phyloP scores from a whole-genome alignment of 1,140 invertebrate genomes.

The Diplogasteroides magnus region DNA sequence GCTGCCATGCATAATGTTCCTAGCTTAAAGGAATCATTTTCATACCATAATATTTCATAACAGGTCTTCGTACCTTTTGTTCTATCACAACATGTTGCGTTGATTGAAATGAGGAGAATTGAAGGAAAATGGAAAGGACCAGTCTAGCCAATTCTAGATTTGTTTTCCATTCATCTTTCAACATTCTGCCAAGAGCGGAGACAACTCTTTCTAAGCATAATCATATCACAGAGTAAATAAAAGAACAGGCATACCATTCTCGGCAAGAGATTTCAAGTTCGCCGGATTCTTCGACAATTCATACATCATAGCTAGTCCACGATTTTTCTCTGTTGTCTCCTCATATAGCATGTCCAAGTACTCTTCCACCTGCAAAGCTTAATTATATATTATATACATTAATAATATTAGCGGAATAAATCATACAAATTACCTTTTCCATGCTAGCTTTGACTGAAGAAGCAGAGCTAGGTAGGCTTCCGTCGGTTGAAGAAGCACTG shows the following conservation, averaged over 20 bases:
- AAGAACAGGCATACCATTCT: slow-evolving; percentile 69
- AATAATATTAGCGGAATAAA: slow-evolving; percentile 3
- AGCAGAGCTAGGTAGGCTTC: slow-evolving; percentile 9
- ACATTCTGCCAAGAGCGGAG: slow-evolving; percentile 83
- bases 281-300: slow-evolving; percentile 84
- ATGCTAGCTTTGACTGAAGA: background rate
- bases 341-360: slow-evolving; percentile 96
- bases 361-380: slow-evolving; percentile 70
- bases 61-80: slow-evolving; percentile 68
- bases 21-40: slow-evolving; percentile 64
- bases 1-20: slow-evolving; percentile 92
- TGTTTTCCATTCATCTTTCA: slow-evolving; percentile 92
- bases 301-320: slow-evolving; percentile 81
- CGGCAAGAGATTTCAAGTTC: slow-evolving; percentile 83
- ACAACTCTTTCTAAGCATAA: slow-evolving; percentile 77
- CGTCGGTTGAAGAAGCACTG: background rate
- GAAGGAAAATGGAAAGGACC: slow-evolving; percentile 93
- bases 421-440: background rate
- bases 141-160: slow-evolving; percentile 92
- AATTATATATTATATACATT: slow-evolving; percentile 3
- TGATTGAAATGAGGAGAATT: slow-evolving; percentile 89
- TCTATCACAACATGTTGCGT: slow-evolving; percentile 87
- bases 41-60: slow-evolving; percentile 9
- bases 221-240: slow-evolving; percentile 12
- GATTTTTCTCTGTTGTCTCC: slow-evolving; percentile 78